Percentiles rank a stretch among this genome's conserved stretches.
phyloP scores from a whole-genome alignment of 2,797 vertebrate species.

The Pempheris klunzingeri region DNA sequence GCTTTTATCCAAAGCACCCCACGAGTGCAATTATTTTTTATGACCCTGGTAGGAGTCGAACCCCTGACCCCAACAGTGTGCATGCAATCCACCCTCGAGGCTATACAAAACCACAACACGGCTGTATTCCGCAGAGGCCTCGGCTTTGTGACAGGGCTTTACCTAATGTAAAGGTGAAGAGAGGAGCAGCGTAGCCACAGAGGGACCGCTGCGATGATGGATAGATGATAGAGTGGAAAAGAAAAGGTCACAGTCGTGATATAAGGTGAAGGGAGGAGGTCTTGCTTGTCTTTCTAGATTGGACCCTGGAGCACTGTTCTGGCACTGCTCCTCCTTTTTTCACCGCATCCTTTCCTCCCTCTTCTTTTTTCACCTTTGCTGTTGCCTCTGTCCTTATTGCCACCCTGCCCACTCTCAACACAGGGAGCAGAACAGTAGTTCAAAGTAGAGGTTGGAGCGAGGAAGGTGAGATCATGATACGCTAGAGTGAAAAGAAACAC shows the following conservation, averaged over 20 bases:
- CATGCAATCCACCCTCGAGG: background rate
- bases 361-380: constrained; percentile 5
- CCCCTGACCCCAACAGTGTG: constrained; percentile 25
- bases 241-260: constrained; percentile 80
- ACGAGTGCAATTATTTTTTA: constrained; percentile 27
- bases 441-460: constrained; percentile 22
- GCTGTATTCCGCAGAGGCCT: constrained; percentile 35
- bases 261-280: constrained; percentile 72
- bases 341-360: background rate
- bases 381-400: constrained; percentile 2
- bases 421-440: constrained; percentile 12
- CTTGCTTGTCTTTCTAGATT: constrained; percentile 79
- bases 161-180: constrained; percentile 55
- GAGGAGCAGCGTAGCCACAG: constrained; percentile 57
- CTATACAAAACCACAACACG: constrained; percentile 4
- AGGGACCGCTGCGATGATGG: constrained; percentile 71
- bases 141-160: constrained; percentile 44
- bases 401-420: constrained; percentile 22
- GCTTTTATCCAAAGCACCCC: background rate
- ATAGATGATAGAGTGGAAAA: constrained; percentile 74
- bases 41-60: constrained; percentile 11
- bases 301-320: constrained; percentile 61
- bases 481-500: constrained; percentile 12
- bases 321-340: constrained; percentile 30
- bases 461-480: constrained; percentile 19